Evolutionary conservation across 2,888 invertebrate genomes (phyloP).

Genomic region (Nemurella pictetii): DNA sequence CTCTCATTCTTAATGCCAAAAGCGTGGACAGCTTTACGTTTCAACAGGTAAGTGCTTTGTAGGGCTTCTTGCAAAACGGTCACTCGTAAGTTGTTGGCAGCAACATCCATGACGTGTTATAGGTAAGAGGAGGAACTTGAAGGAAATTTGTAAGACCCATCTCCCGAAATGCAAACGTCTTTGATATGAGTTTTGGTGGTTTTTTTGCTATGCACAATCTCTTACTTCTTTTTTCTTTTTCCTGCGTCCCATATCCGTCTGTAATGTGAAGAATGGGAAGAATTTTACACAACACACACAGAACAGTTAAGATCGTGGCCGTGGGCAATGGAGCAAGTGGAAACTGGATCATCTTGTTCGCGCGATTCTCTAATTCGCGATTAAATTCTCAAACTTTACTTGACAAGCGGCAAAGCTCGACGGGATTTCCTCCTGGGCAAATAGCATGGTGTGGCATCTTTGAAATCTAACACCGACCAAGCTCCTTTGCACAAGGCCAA

Average conservation of each 20-base stretch:
- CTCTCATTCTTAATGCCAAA: too few relatives aligned
- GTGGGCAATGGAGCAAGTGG: background rate
- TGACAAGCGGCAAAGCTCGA: too few relatives aligned
- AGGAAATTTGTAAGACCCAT: background rate
- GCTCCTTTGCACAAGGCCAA: background rate
- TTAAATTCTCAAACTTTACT: too few relatives aligned
- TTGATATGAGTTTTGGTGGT: conserved; percentile 1
- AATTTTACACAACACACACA: conserved; percentile 52
- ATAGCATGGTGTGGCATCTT: too few relatives aligned
- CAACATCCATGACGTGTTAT: too few relatives aligned
- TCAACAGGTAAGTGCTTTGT: background rate
- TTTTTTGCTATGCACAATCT: conserved; percentile 47
- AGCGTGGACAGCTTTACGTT: background rate
- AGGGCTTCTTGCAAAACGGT: background rate
- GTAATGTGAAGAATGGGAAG: conserved; percentile 62
- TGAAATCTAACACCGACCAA: too few relatives aligned
- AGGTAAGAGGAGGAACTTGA: too few relatives aligned
- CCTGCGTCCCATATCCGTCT: conserved; percentile 93
- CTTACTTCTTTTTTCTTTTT: conserved; percentile 99
- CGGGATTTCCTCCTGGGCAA: too few relatives aligned
- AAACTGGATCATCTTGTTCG: background rate
- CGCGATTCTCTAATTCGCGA: too few relatives aligned
- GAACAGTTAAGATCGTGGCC: conserved; percentile 12
- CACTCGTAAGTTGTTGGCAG: too few relatives aligned
- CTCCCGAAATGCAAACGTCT: background rate